Conservation (phyloP, 2,888 invertebrate genomes). For the Dasysyrphus tricinctus region DNA sequence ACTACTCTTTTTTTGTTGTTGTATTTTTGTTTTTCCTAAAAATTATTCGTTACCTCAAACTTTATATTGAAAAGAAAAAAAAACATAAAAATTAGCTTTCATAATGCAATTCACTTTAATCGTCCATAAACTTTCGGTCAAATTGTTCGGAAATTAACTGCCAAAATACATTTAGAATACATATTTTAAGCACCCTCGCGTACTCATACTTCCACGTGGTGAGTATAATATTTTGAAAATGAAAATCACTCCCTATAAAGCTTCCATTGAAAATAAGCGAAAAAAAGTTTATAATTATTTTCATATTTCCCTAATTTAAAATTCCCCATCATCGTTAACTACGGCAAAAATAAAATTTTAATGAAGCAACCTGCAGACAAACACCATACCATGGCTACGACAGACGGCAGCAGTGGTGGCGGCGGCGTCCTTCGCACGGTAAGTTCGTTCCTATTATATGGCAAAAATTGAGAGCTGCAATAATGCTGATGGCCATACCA, state of each 20-base stretch:
- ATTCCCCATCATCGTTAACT: conserved; percentile 39
- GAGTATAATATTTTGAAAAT: conserved; percentile 11
- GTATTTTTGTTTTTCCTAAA: background rate
- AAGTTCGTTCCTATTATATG: conserved; percentile 25
- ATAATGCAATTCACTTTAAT: conserved; percentile 58
- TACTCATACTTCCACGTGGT: background rate
- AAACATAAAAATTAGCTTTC: conserved; percentile 14
- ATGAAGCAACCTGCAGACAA: conserved; percentile 68
- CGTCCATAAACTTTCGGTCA: conserved; percentile 55
- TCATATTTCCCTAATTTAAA: conserved; percentile 58
- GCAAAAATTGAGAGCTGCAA: conserved; percentile 59
- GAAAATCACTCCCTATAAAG: conserved; percentile 31
- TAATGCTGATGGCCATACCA: conserved; percentile 42
- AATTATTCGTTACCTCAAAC: background rate
- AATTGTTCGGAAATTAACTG: conserved; percentile 62
- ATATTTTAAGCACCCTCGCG: conserved; percentile 12
- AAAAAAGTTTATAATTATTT: conserved; percentile 67
- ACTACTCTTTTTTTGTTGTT: background rate
- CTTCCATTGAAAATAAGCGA: conserved; percentile 27
- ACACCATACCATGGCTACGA: background rate
- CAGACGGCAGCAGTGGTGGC: background rate
- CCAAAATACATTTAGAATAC: conserved; percentile 58
- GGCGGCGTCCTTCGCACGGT: too few relatives aligned
- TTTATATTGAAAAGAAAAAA: conserved; percentile 7
- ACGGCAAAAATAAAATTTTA: conserved; percentile 57